phyloP scores from a whole-genome alignment of 2,797 vertebrate species.

The Chlorospingus flavigularis region DNA sequence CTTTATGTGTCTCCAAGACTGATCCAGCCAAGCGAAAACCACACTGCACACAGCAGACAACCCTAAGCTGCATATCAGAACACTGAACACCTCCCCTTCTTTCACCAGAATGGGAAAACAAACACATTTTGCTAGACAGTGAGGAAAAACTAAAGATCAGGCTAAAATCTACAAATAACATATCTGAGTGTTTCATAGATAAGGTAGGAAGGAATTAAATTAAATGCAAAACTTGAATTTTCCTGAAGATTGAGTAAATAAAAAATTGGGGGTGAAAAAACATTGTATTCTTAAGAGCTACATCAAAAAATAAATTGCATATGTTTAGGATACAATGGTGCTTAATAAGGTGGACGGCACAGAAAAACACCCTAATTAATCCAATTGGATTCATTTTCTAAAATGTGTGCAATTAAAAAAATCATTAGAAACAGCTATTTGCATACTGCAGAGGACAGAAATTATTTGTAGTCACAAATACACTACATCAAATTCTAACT shows the following conservation, averaged over 20 bases:
- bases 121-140: not conserved
- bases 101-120: not conserved
- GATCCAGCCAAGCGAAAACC: not conserved
- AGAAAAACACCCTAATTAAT: conserved; percentile 10
- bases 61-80: not conserved
- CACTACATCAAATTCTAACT: not conserved
- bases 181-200: not conserved
- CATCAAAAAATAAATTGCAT: not conserved
- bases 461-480: conserved; percentile 3
- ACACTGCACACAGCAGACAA: not conserved
- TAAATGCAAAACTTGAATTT: not conserved
- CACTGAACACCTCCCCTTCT: not conserved
- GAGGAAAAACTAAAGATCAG: not conserved
- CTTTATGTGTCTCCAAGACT: not conserved
- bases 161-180: not conserved
- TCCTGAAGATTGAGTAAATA: not conserved
- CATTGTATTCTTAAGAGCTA: not conserved
- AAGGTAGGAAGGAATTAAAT: not conserved
- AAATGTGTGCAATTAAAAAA: conserved; percentile 27
- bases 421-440: conserved; percentile 18
- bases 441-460: not conserved
- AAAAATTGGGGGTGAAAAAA: accelerated
- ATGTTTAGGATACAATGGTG: not conserved
- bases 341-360: not conserved
- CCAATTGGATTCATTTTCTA: not conserved